Conservation (phyloP, 2,797 vertebrate genomes). For the Scleropages formosus region DNA sequence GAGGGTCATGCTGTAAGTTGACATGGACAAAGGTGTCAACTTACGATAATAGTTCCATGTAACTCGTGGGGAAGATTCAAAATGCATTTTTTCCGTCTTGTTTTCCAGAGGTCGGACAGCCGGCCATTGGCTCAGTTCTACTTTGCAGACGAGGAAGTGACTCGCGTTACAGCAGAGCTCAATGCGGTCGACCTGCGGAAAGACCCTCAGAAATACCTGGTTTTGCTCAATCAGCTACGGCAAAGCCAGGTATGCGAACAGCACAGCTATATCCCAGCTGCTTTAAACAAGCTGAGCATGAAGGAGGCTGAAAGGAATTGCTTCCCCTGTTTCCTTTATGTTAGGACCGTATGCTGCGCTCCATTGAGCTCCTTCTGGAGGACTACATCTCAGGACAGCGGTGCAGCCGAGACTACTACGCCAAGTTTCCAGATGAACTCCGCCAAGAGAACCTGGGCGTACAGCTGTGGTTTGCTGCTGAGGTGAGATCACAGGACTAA, state of each 20-base stretch:
- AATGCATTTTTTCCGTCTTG: neutral
- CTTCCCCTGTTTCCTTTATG: neutral
- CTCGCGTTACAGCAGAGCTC: constrained; percentile 58
- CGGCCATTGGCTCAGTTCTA: constrained; percentile 66
- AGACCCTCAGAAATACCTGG: constrained; percentile 64
- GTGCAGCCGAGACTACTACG: constrained; percentile 61
- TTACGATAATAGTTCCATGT: no score
- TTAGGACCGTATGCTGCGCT: constrained; percentile 60
- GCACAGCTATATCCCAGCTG: neutral
- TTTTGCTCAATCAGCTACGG: constrained; percentile 65
- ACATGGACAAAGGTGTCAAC: no score
- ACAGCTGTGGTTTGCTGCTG: constrained; percentile 67
- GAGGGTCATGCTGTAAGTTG: no score
- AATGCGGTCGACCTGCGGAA: constrained; percentile 58
- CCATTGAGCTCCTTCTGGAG: constrained; percentile 66
- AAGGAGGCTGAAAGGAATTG: neutral
- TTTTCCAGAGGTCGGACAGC: constrained; percentile 61
- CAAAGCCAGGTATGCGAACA: constrained; percentile 56
- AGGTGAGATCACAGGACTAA: constrained; percentile 50
- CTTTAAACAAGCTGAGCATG: neutral
- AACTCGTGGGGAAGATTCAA: neutral
- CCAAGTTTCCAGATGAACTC: constrained; percentile 69
- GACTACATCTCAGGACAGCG: constrained; percentile 61
- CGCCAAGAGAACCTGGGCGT: constrained; percentile 59
- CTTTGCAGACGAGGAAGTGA: constrained; percentile 62